phyloP scores from a whole-genome alignment of 1,140 invertebrate genomes.

The Trichomalopsis sarcophagae region DNA sequence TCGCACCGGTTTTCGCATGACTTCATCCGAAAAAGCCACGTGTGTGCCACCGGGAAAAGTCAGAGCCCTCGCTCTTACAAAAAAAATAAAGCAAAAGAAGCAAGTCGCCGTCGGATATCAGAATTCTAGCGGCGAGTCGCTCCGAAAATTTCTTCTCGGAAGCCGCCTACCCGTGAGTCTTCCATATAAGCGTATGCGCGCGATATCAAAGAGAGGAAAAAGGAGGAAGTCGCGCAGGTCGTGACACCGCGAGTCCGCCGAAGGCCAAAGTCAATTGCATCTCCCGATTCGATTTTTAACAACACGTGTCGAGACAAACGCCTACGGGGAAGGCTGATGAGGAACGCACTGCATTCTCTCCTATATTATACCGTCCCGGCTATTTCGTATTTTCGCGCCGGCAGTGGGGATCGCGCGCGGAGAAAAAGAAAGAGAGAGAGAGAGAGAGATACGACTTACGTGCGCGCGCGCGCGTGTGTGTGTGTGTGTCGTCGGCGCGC shows the following conservation, averaged over 20 bases:
- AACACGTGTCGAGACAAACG: too few species aligned
- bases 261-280: constrained; percentile 24
- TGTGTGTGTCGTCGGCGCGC: constrained; percentile 6
- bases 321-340: constrained; percentile 1
- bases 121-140: too few species aligned
- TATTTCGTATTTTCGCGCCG: constrained; percentile 19
- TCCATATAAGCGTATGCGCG: not conserved
- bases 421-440: constrained; percentile 16
- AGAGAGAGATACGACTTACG: not conserved
- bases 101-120: too few species aligned
- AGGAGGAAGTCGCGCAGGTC: not conserved
- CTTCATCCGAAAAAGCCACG: too few species aligned
- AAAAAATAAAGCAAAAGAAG: too few species aligned
- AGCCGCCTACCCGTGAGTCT: not conserved
- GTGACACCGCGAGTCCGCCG: not conserved
- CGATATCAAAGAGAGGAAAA: not conserved
- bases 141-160: too few species aligned
- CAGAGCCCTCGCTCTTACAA: too few species aligned
- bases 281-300: not conserved
- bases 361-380: not conserved
- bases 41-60: too few species aligned
- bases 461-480: not conserved
- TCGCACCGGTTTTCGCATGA: too few species aligned
- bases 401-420: not conserved
- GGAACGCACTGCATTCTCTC: not conserved